Conservation (phyloP, 2,888 invertebrate species). For the Protodeltote pygarga region DNA sequence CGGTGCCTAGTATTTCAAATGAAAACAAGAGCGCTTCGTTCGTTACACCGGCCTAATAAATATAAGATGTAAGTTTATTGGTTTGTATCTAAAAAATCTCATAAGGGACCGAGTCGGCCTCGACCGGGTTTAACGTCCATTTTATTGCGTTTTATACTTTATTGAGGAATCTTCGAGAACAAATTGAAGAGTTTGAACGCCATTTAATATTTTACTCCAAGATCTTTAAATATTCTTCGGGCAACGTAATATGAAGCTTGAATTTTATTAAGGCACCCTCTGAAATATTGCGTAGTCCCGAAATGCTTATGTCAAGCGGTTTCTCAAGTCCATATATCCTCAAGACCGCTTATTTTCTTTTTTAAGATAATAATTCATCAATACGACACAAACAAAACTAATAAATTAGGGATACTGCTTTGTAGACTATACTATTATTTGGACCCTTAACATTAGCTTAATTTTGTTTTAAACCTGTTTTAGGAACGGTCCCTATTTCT, state of each 20-base stretch:
- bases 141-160: constrained; percentile 36
- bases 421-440: too few species aligned
- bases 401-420: constrained; percentile 18
- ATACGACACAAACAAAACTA: constrained; percentile 22
- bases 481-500: too few species aligned
- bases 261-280: constrained; percentile 52
- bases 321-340: constrained; percentile 26
- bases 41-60: too few species aligned
- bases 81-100: constrained; percentile 22
- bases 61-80: constrained; percentile 27
- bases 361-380: constrained; percentile 33
- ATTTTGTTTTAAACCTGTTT: too few species aligned
- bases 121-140: constrained; percentile 25
- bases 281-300: constrained; percentile 38
- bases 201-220: constrained; percentile 51
- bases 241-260: constrained; percentile 36
- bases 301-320: constrained; percentile 22
- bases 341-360: constrained; percentile 31
- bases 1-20: not conserved
- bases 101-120: constrained; percentile 28
- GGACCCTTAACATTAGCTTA: too few species aligned
- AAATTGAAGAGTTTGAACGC: constrained; percentile 23
- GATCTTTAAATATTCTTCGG: constrained; percentile 40
- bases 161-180: constrained; percentile 32
- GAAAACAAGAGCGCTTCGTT: constrained; percentile 14